These are phyloP conservation scores for Dolichopus griseipennis DNA, from an alignment of 2,888 invertebrate species.

Conservation along the genomic window DNA sequence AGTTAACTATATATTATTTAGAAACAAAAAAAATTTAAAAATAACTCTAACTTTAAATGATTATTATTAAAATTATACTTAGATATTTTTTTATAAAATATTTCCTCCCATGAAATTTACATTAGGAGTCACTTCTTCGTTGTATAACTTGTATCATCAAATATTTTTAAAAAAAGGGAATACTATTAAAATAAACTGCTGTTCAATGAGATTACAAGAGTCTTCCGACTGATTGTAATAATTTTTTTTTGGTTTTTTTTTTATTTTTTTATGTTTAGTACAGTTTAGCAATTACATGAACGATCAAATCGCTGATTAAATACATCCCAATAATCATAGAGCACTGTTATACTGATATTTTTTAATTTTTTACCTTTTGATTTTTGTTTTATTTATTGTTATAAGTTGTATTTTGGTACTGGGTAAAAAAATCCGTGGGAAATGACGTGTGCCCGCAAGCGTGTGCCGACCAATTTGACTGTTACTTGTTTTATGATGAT, in stretches of 20 bases:
- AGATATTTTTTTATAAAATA: no score
- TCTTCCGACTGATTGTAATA: background rate
- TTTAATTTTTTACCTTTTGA: background rate
- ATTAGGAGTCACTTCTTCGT: no score
- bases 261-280: no score
- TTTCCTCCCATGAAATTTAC: no score
- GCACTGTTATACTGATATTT: background rate
- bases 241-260: background rate
- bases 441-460: slow-evolving; percentile 55
- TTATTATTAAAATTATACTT: background rate
- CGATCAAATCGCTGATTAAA: background rate
- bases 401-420: background rate
- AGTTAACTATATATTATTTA: background rate
- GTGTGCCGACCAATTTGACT: slow-evolving; percentile 50
- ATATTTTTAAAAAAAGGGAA: no score
- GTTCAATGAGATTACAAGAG: no score
- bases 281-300: background rate
- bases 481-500: slow-evolving; percentile 8
- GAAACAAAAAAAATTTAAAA: no score
- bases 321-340: slow-evolving; percentile 3
- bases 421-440: slow-evolving; percentile 45
- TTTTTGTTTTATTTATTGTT: background rate
- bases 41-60: background rate
- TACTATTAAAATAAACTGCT: no score
- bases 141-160: no score